Evolutionary conservation across 2,113 vertebrate species (phyloP).

Genomic region (Theristicus caerulescens): DNA sequence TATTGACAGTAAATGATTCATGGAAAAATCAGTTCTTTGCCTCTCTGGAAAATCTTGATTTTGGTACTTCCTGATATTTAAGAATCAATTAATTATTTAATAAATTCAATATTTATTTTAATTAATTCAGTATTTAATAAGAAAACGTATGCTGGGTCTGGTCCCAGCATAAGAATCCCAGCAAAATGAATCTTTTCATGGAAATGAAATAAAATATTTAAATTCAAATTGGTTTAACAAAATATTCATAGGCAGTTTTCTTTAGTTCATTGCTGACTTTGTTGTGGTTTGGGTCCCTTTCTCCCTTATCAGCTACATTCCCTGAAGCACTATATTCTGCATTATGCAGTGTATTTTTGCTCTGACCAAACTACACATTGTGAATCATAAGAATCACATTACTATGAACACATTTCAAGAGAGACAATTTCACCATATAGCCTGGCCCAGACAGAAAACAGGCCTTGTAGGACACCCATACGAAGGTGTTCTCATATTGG

Average conservation of each 20-base stretch:
- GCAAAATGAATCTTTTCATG: neutral
- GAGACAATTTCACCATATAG: neutral
- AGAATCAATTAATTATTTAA: neutral
- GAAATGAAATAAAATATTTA: neutral
- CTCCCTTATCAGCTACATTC: neutral
- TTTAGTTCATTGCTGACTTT: neutral
- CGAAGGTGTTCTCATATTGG: accelerated
- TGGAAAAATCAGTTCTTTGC: neutral
- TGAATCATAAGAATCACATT: neutral
- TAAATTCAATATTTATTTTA: neutral
- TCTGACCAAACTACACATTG: neutral
- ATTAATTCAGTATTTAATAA: neutral
- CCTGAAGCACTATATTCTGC: neutral
- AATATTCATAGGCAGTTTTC: slow-evolving; percentile 10
- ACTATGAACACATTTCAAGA: neutral
- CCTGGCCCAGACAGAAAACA: neutral
- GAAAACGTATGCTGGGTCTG: neutral
- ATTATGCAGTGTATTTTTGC: neutral
- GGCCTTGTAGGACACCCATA: neutral
- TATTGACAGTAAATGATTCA: neutral
- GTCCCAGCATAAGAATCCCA: neutral
- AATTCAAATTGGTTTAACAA: neutral
- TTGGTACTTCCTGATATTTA: neutral
- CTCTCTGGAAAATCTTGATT: neutral
- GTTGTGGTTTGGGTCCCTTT: neutral